Conservation (phyloP, 2,113 vertebrate species). For the Tinamus guttatus region DNA sequence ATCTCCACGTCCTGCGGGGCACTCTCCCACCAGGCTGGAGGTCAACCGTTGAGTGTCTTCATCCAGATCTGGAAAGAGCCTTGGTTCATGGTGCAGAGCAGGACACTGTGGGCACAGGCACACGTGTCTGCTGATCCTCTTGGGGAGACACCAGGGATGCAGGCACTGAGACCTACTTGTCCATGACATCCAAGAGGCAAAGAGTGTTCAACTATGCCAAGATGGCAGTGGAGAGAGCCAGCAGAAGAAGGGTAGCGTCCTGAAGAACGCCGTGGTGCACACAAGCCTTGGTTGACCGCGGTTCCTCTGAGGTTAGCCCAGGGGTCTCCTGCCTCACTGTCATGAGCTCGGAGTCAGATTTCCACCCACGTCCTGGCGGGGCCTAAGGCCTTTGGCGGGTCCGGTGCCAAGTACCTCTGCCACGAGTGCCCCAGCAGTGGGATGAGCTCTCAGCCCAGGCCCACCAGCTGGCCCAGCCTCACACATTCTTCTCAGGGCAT, state of each 20-base stretch:
- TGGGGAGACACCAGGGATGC: neutral
- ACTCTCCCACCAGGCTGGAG: neutral
- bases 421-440: neutral
- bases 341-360: neutral
- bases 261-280: neutral
- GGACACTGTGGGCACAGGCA: neutral
- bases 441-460: neutral
- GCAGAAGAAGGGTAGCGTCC: neutral
- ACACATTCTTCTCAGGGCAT: conserved; percentile 66
- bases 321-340: conserved; percentile 5
- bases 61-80: neutral
- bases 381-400: neutral
- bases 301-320: neutral
- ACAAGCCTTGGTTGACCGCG: neutral
- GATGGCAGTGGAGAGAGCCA: neutral
- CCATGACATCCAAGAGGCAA: neutral
- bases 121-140: neutral
- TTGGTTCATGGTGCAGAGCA: neutral
- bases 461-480: conserved; percentile 61
- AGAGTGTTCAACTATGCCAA: neutral
- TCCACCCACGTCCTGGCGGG: conserved; percentile 52
- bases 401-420: conserved; percentile 55
- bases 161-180: neutral
- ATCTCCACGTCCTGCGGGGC: neutral
- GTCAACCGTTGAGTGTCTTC: neutral